Evolutionary conservation across 1,140 invertebrate genomes (phyloP).

Genomic region (Pseudomyrmex dendroicus): DNA sequence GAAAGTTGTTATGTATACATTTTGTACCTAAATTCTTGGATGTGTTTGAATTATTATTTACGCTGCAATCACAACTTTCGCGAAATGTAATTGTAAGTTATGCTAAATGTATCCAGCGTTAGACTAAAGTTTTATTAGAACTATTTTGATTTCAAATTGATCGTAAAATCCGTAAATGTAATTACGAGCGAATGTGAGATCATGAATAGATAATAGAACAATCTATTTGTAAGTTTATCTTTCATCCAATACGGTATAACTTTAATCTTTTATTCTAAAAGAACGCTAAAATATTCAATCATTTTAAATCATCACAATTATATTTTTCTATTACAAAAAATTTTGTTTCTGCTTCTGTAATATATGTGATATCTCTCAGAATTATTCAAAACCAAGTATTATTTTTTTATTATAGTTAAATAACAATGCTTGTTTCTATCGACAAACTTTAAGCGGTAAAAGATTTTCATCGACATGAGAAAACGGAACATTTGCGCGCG

Average conservation of each 20-base stretch:
- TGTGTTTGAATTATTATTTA: background rate
- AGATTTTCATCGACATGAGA: background rate
- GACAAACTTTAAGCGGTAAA: background rate
- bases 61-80: background rate
- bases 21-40: no score
- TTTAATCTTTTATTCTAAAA: conserved; percentile 19
- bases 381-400: background rate
- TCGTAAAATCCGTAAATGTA: background rate
- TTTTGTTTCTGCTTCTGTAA: background rate
- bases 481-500: background rate
- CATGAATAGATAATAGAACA: conserved; percentile 1
- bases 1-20: background rate
- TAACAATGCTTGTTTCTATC: background rate
- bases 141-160: background rate
- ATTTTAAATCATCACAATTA: no score
- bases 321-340: no score
- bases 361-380: background rate
- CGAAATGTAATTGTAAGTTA: background rate
- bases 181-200: background rate
- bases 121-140: background rate
- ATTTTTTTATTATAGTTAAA: background rate
- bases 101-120: background rate
- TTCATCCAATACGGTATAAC: conserved; percentile 21
- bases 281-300: background rate
- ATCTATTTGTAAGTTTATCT: conserved; percentile 10